A percentile compares a stretch with the other conserved stretches of the same genome.
Evolutionary conservation across 2,113 vertebrate species (phyloP).

Genomic region (Xerus inauris): DNA sequence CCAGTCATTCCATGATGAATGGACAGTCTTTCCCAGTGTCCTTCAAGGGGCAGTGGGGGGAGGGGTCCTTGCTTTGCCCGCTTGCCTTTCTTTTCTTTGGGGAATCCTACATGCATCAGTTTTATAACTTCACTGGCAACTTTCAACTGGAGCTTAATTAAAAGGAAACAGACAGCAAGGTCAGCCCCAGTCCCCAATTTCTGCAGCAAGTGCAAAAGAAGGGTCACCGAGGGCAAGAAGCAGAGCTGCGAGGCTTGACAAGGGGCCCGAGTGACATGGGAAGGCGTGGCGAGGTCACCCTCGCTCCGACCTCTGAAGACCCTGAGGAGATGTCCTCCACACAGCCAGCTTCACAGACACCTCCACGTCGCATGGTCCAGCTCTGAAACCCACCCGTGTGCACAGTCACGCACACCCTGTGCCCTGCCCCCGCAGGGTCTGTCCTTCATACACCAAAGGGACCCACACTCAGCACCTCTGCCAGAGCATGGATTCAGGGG

Average conservation of each 20-base stretch:
- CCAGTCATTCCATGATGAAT: conserved; percentile 65
- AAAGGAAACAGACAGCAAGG: background rate
- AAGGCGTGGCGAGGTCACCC: background rate
- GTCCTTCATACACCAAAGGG: background rate
- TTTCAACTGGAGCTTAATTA: background rate
- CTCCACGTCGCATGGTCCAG: no score
- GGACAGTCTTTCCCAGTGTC: background rate
- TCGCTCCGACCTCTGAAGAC: background rate
- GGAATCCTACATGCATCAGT: background rate
- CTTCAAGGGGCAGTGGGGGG: conserved; percentile 5
- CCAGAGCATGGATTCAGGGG: background rate
- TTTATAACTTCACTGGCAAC: background rate
- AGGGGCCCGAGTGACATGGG: background rate
- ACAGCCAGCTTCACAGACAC: background rate
- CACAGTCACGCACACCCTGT: no score
- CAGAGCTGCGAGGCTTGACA: background rate
- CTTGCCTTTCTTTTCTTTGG: background rate
- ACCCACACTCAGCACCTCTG: background rate
- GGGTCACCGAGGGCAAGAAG: background rate
- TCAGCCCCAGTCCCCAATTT: background rate
- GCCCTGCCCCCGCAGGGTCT: background rate
- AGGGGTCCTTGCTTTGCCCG: background rate
- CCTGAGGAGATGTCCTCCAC: background rate
- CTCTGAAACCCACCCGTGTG: no score
- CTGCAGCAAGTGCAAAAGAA: background rate